Conservation (phyloP, 2,888 invertebrate species). For the Asteroscopus sphinx region DNA sequence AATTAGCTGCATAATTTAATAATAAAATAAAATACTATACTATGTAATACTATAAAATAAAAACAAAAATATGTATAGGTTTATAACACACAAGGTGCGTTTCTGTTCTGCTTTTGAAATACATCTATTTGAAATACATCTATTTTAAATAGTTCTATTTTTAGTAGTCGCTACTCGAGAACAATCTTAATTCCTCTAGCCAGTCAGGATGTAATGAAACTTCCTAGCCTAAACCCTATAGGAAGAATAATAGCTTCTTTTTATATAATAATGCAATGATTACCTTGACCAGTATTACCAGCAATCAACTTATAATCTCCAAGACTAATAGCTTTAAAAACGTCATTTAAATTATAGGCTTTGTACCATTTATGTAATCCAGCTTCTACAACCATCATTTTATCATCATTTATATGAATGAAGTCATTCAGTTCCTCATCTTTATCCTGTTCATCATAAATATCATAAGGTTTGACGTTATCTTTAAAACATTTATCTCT, state of each 20-base stretch:
- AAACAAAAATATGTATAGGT: too few relatives aligned
- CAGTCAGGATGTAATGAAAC: too few relatives aligned
- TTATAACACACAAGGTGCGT: too few relatives aligned
- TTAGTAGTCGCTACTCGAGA: too few relatives aligned
- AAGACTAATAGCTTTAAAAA: slow-evolving; percentile 80
- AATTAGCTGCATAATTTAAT: too few relatives aligned
- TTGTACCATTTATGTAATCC: slow-evolving; percentile 85
- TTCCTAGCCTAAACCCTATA: too few relatives aligned
- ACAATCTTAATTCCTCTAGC: too few relatives aligned
- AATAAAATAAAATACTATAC: too few relatives aligned
- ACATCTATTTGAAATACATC: too few relatives aligned
- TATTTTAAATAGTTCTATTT: too few relatives aligned
- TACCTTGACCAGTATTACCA: slow-evolving; percentile 93
- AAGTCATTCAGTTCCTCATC: slow-evolving; percentile 59
- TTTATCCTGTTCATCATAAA: slow-evolving; percentile 60
- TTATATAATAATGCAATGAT: neutral
- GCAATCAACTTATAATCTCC: slow-evolving; percentile 90
- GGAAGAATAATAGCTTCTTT: neutral
- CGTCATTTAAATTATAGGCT: slow-evolving; percentile 79
- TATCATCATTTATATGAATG: slow-evolving; percentile 58
- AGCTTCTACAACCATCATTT: slow-evolving; percentile 86
- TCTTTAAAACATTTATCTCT: slow-evolving; percentile 57
- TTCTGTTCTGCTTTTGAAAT: too few relatives aligned
- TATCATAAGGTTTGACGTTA: slow-evolving; percentile 21
- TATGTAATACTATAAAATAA: too few relatives aligned